Evolutionary conservation across 1,140 invertebrate genomes (phyloP), one percentile per base, ranked within the genome.

Genomic region (Drosophila auraria): DNA sequence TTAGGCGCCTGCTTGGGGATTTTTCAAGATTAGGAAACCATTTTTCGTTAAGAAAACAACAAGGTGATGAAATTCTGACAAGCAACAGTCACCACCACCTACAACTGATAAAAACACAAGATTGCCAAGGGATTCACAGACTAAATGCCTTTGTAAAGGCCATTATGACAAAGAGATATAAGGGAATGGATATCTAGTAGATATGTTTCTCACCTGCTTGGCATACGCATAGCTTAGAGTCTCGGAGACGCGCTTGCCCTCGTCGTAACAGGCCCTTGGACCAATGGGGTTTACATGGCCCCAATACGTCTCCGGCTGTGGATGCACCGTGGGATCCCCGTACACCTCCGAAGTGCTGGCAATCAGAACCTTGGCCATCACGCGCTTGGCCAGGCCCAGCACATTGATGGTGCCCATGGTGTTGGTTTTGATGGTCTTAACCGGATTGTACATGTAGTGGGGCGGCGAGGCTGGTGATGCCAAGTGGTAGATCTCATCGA

Each of bases 391-490:
- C 66, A 99, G 93, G 61, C 98, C 99, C 76, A 99, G 94, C 95
- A 99, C 98, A 94, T 99, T 99, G 76, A 99, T 99, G n/a, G 99
- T 99, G 42, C 92, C 92, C 92, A 99, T 95, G 17, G 98, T 99
- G 93, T 99, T 99, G 2, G 99, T 99, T 93, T 99, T 99, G 64
- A 99, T 98, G 20, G 99, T 99, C 94, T 99, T 99, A 0, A 99
- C 99, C 40, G 99, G 99, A 95, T 99, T 99, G 83, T 98, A 97
- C 99, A 99, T 99, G 91, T 99, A 99, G 94, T 99, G 99, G 2
- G 98, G 98, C 50, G 99, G 99, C 84, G 98, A 99, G 5, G 99
- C 99, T 33, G 99, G 99, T 91, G 98, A 99, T 2, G 99, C 99
- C 78, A 99, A 94, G 94, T 99, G 99, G 94, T 99, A 99, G 91